Percentiles rank a stretch among this genome's conserved stretches.
Evolutionary conservation across 2,113 vertebrate species (phyloP).

Genomic region (Podarcis muralis): DNA sequence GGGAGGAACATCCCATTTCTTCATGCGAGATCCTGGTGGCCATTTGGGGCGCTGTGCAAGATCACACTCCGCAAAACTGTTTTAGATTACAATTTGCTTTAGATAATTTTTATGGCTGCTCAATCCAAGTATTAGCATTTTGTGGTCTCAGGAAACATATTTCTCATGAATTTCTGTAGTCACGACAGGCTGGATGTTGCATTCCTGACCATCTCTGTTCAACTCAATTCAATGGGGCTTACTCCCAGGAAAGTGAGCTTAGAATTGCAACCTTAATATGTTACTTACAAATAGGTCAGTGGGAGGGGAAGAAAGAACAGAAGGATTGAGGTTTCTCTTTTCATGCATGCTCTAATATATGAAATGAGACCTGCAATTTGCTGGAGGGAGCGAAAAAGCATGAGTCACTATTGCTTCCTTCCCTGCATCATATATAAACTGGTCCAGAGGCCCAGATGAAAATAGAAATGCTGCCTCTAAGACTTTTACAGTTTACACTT

Average conservation of each 20-base stretch:
- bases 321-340: not conserved
- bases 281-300: not conserved
- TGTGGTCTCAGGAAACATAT: not conserved
- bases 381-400: not conserved
- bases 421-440: not conserved
- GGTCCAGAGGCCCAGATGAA: not conserved
- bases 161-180: not conserved
- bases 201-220: not conserved
- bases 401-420: not conserved
- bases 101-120: not conserved
- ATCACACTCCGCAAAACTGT: not conserved
- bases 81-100: not conserved
- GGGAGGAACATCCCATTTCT: too few species aligned
- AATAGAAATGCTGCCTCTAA: not conserved
- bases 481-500: not conserved
- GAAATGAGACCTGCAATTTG: not conserved
- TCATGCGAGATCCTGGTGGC: too few species aligned
- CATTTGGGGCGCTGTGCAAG: too few species aligned
- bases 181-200: not conserved
- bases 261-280: too few species aligned
- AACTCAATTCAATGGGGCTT: not conserved
- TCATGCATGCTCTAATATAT: not conserved
- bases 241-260: too few species aligned
- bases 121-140: not conserved
- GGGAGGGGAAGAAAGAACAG: too few species aligned